Percentiles rank a stretch among this genome's conserved stretches.
These are phyloP conservation scores for Aphidius ervi DNA, from an alignment of 1,140 invertebrate species.

Conservation along the genomic window DNA sequence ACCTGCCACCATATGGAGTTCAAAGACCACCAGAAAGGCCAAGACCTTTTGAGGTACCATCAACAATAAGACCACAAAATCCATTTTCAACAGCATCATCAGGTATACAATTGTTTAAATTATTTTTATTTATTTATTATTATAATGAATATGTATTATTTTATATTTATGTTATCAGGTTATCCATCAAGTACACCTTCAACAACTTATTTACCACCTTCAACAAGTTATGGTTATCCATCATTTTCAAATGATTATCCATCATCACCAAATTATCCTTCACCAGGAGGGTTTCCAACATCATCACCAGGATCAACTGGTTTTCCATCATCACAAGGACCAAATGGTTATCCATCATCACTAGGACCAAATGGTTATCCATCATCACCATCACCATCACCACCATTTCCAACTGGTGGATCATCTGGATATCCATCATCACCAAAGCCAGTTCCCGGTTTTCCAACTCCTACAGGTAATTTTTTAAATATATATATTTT, in stretches of 20 bases:
- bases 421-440: slow-evolving; percentile 13
- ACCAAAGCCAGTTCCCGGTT: slow-evolving; percentile 25
- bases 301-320: slow-evolving; percentile 33
- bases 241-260: slow-evolving; percentile 23
- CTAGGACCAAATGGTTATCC: slow-evolving; percentile 29
- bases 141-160: no score
- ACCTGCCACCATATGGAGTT: slow-evolving; percentile 54
- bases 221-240: slow-evolving; percentile 26
- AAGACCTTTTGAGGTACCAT: slow-evolving; percentile 60
- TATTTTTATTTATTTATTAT: no score
- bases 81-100: slow-evolving; percentile 30
- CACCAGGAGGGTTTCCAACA: slow-evolving; percentile 31
- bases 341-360: slow-evolving; percentile 28
- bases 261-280: slow-evolving; percentile 18
- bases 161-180: slow-evolving; percentile 21
- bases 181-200: slow-evolving; percentile 26
- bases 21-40: slow-evolving; percentile 63
- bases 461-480: slow-evolving; percentile 22
- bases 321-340: slow-evolving; percentile 34
- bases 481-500: not conserved
- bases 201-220: slow-evolving; percentile 42
- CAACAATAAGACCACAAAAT: slow-evolving; percentile 27
- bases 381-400: slow-evolving; percentile 26
- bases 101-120: slow-evolving; percentile 5
- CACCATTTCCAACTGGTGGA: slow-evolving; percentile 31